Percentiles rank a stretch among this genome's conserved stretches.
phyloP scores from a whole-genome alignment of 2,797 vertebrate species.

The Xenopus petersii region DNA sequence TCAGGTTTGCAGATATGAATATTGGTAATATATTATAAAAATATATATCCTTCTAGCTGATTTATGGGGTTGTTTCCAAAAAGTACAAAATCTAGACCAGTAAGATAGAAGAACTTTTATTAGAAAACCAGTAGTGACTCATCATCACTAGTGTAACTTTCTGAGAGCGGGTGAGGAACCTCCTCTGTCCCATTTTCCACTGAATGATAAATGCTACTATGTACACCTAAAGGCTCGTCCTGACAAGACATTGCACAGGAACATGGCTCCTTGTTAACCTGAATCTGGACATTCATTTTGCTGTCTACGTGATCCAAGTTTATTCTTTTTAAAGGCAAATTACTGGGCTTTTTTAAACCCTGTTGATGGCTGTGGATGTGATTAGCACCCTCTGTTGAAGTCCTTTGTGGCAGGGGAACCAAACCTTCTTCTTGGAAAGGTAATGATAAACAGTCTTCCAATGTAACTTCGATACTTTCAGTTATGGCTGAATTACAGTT shows the following conservation, averaged over 20 bases:
- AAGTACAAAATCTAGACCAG: constrained; percentile 49
- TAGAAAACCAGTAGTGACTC: constrained; percentile 76
- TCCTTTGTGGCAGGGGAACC: constrained; percentile 57
- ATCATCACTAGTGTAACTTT: constrained; percentile 67
- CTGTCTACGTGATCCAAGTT: constrained; percentile 56
- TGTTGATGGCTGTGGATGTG: constrained; percentile 50
- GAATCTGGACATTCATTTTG: constrained; percentile 55
- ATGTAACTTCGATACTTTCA: constrained; percentile 55
- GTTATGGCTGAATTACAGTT: constrained; percentile 49
- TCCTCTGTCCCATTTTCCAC: constrained; percentile 63
- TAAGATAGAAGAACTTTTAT: constrained; percentile 49
- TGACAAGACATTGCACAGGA: constrained; percentile 53
- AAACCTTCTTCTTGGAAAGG: constrained; percentile 47
- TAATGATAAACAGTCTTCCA: constrained; percentile 58
- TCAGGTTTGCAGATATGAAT: background rate
- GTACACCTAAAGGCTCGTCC: constrained; percentile 65
- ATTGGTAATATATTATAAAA: constrained; percentile 7
- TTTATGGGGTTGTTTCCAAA: constrained; percentile 37
- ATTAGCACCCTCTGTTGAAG: constrained; percentile 51
- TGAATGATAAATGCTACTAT: constrained; percentile 58
- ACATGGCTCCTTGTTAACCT: constrained; percentile 53
- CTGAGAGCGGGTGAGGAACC: constrained; percentile 59
- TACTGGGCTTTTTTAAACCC: constrained; percentile 51
- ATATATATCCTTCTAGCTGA: constrained; percentile 30
- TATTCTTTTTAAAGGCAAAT: constrained; percentile 56